Conservation (phyloP, 2,113 vertebrate genomes). For the Hippoglossus stenolepis region DNA sequence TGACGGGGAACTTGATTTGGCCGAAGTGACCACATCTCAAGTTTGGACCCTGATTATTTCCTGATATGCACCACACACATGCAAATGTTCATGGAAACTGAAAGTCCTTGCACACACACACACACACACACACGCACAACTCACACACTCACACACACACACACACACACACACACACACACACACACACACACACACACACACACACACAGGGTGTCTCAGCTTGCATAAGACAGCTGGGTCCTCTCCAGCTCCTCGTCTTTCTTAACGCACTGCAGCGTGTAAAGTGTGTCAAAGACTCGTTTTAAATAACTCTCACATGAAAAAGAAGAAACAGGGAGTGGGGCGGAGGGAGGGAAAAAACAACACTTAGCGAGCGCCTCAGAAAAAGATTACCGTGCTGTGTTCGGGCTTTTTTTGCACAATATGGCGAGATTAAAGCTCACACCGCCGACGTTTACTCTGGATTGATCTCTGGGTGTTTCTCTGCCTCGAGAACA, state of each 20-base stretch:
- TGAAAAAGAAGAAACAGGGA: not conserved
- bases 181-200: not conserved
- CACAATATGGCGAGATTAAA: not conserved
- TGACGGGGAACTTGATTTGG: too few species aligned
- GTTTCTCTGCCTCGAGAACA: slow-evolving; percentile 51
- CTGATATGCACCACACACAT: not conserved
- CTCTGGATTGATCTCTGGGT: slow-evolving; percentile 67
- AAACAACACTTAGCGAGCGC: not conserved
- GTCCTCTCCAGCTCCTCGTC: not conserved
- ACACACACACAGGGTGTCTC: not conserved
- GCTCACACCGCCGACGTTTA: slow-evolving; percentile 59
- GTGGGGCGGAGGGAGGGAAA: too few species aligned
- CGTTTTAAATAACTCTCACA: not conserved
- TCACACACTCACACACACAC: too few species aligned
- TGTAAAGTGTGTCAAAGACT: not conserved
- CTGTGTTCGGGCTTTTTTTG: not conserved
- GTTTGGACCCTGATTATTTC: too few species aligned
- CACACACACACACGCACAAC: too few species aligned
- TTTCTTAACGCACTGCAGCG: not conserved
- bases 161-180: not conserved
- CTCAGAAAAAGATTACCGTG: not conserved
- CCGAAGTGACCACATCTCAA: too few species aligned
- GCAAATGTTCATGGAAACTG: too few species aligned
- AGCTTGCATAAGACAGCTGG: not conserved
- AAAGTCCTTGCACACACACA: too few species aligned